Evolutionary conservation across 1,140 invertebrate genomes (phyloP), one percentile per base, ranked within the genome.

Genomic region (Archivesica marissinica): DNA sequence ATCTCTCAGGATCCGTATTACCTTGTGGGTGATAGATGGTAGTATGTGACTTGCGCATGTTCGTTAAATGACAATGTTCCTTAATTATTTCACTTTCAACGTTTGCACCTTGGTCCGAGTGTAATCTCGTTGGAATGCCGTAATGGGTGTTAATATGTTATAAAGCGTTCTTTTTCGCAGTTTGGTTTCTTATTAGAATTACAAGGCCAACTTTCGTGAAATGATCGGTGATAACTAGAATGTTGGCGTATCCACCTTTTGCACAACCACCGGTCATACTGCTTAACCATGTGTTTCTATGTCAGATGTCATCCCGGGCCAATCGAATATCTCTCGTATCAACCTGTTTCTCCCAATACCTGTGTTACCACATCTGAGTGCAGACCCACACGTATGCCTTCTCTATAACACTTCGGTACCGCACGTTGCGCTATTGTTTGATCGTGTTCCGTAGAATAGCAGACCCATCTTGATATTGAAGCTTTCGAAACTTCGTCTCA

Each of bases 171-270:
- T 33, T 81, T 56, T 56, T 80, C 35, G 75, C 75, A 50, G 82
- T 81, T 50, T 80, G 64, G 30, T 83, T 86, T n/a, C 50, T 77
- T n/a, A 80, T 84, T 47, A 77, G 66, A 17, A 86, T 75, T 2
- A 74, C 85, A 35, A 54, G 0, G 13, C 78, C 56, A 52, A 74
- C 86, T 61, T 72, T 83, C 0, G 79, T 86, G 59, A 83, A 85
- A 33, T 85, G 70, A 44, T 85, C 86, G 15, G 82, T 85, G 15
- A 87, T 52, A 11, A 87, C 81, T 66, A 79, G n/a, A 30, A 86
- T 86, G 59, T 77, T 38, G 7, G 4, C 4, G n/a, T 66, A 83
- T 3, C 50, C 38, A 23, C 75, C 84, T 64, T 78, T 86, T 1
- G 84, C 52, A 11, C 15, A 86, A 20, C 25, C 68, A 86, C 52